Evolutionary conservation across 2,797 vertebrate genomes (phyloP).

Genomic region (Coranthus polyacanthus): DNA sequence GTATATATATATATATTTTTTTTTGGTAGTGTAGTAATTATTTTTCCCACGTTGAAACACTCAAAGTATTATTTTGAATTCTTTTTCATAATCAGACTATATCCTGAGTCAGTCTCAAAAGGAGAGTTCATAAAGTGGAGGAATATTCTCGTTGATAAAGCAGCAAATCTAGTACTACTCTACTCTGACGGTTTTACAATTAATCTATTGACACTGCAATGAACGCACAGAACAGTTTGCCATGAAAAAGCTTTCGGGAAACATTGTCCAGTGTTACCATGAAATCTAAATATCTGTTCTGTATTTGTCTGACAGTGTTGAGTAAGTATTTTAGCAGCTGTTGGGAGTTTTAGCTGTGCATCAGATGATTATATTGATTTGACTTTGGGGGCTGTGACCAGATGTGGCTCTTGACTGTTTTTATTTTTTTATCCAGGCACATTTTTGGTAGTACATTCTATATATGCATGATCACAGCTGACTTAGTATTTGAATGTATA

Average conservation of each 20-base stretch:
- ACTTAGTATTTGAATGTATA: conserved; percentile 10
- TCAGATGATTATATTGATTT: conserved; percentile 55
- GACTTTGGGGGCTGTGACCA: conserved; percentile 36
- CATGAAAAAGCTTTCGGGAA: conserved; percentile 15
- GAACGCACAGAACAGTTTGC: conserved; percentile 14
- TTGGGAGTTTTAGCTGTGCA: conserved; percentile 48
- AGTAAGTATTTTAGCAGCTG: conserved; percentile 52
- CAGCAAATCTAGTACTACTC: neutral
- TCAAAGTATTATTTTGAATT: neutral
- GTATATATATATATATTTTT: too few species aligned
- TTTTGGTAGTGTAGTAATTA: neutral
- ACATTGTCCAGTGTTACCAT: conserved; percentile 11
- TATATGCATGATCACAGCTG: conserved; percentile 18
- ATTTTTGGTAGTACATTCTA: conserved; percentile 6
- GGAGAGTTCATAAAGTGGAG: neutral
- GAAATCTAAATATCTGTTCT: conserved; percentile 25
- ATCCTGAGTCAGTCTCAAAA: neutral
- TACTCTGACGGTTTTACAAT: conserved; percentile 5
- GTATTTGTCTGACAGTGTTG: conserved; percentile 16
- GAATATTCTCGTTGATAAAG: neutral
- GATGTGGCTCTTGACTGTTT: conserved; percentile 48
- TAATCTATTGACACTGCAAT: conserved; percentile 13
- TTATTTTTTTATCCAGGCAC: conserved; percentile 42
- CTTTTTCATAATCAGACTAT: neutral
- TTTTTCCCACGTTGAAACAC: too few species aligned